phyloP scores from a whole-genome alignment of 2,797 vertebrate genomes.

The Mormyrops boulengeri region DNA sequence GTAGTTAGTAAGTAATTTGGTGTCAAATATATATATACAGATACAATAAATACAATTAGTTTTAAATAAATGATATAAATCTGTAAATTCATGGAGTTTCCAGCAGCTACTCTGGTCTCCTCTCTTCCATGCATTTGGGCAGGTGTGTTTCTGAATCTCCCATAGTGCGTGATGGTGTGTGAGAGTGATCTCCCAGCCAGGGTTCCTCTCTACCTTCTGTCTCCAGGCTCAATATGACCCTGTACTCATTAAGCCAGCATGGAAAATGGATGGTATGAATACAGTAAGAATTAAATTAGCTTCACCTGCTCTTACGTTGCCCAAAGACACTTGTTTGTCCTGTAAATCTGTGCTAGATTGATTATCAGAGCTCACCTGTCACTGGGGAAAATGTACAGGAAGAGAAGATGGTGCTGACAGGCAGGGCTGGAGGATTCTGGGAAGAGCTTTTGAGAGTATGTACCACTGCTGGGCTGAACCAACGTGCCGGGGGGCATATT shows the following conservation, averaged over 20 bases:
- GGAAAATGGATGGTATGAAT: neutral
- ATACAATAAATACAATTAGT: neutral
- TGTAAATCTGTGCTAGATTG: neutral
- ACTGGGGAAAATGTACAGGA: neutral
- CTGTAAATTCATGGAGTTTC: neutral
- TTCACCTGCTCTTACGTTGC: neutral
- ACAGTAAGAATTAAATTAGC: neutral
- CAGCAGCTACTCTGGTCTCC: neutral
- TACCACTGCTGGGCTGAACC: neutral
- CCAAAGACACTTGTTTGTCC: neutral
- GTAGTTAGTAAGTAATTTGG: neutral
- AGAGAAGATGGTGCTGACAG: neutral
- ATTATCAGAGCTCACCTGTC: neutral
- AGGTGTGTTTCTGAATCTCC: neutral
- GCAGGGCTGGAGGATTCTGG: neutral
- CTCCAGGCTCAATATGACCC: neutral
- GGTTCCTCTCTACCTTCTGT: neutral
- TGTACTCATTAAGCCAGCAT: neutral
- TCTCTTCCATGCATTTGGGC: neutral
- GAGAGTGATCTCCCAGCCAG: neutral
- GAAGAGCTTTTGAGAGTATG: neutral
- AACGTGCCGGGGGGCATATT: neutral
- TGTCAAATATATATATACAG: neutral
- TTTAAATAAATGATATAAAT: neutral
- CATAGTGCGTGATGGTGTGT: neutral